A percentile compares a stretch with the other conserved stretches of the same genome.
Evolutionary conservation across 2,113 vertebrate genomes (phyloP).

Genomic region (Ovis aries): ARS-UI_Ramb_v3.0 NC_056065.1:56215001-56215500

Average conservation of each 20-base stretch:
- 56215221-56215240: background rate
- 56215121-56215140: background rate
- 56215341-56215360: background rate
- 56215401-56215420: background rate
- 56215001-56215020: fast-evolving
- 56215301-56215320: background rate
- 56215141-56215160: background rate
- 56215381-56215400: background rate
- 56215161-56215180: background rate
- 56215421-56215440: background rate
- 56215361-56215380: background rate
- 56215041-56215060: background rate
- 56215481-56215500: background rate
- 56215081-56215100: background rate
- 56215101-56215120: background rate
- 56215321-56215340: background rate
- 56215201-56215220: background rate
- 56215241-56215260: background rate
- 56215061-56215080: background rate
- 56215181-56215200: background rate
- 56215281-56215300: background rate
- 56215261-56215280: background rate
- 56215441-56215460: background rate
- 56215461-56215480: fast-evolving
- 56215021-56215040: background rate